These are phyloP conservation scores for Anastatus disparis DNA, from an alignment of 1,140 invertebrate species.

Conservation along the genomic window DNA sequence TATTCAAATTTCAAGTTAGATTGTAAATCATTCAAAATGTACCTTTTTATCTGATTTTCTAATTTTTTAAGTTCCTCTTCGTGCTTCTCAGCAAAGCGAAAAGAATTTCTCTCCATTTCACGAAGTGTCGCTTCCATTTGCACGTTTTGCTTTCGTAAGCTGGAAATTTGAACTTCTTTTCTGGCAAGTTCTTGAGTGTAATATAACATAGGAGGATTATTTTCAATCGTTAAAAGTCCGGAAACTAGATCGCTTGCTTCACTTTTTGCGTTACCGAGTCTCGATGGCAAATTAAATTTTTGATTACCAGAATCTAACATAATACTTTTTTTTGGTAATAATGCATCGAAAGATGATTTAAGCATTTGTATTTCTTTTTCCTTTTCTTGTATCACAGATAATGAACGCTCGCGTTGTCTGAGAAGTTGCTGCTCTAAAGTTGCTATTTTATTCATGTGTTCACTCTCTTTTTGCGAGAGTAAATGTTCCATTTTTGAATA, in stretches of 20 bases:
- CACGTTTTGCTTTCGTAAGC: conserved; percentile 78
- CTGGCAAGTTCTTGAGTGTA: conserved; percentile 86
- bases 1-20: conserved; percentile 9
- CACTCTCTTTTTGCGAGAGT: conserved; percentile 61
- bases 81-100: conserved; percentile 70
- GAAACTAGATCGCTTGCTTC: conserved; percentile 56
- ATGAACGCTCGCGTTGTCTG: conserved; percentile 81
- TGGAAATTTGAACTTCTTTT: conserved; percentile 82
- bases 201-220: conserved; percentile 80
- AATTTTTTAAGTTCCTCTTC: conserved; percentile 70
- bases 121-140: conserved; percentile 75
- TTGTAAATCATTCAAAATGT: background rate
- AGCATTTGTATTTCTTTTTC: conserved; percentile 80
- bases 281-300: conserved; percentile 25
- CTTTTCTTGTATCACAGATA: conserved; percentile 81
- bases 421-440: conserved; percentile 80
- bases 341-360: conserved; percentile 71
- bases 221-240: conserved; percentile 59
- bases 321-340: conserved; percentile 57
- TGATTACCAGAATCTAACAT: conserved; percentile 28
- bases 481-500: conserved; percentile 54
- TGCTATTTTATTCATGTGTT: conserved; percentile 70
- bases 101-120: conserved; percentile 72
- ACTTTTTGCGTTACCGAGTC: conserved; percentile 35
- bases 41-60: conserved; percentile 66